Conservation (phyloP, 2,888 invertebrate species). For the Willowsia nigromaculata region DNA sequence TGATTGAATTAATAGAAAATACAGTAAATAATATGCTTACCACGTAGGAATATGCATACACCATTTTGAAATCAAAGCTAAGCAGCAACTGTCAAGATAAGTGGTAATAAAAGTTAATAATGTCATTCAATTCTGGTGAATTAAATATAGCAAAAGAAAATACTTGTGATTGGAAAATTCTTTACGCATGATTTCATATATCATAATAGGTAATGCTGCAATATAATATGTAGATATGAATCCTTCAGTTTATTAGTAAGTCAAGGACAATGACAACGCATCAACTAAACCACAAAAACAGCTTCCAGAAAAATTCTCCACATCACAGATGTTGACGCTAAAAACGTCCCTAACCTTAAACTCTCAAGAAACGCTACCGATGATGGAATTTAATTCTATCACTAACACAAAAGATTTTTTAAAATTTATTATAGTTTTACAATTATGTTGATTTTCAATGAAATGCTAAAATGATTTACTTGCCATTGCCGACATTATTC, state of each 20-base stretch:
- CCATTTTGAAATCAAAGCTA: no score
- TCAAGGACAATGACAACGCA: slow-evolving; percentile 22
- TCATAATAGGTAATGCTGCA: no score
- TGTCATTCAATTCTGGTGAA: no score
- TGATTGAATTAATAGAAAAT: background rate
- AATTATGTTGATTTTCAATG: background rate
- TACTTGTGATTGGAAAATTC: slow-evolving; percentile 15
- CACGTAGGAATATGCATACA: no score
- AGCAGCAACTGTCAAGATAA: no score
- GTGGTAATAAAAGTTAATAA: no score
- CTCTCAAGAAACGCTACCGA: slow-evolving; percentile 29
- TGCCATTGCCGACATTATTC: no score
- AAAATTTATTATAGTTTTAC: no score
- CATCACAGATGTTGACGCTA: slow-evolving; percentile 33
- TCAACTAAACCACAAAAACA: background rate
- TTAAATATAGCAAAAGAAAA: background rate
- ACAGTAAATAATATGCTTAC: background rate
- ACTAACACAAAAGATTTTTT: background rate
- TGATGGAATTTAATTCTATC: slow-evolving; percentile 13
- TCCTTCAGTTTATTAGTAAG: background rate
- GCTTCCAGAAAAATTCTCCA: background rate
- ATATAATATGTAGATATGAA: background rate
- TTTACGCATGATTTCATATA: slow-evolving; percentile 10
- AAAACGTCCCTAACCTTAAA: slow-evolving; percentile 61
- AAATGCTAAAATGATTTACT: no score